Evolutionary conservation across 2,113 vertebrate genomes (phyloP).

Genomic region (Plecturocebus donacophilus): DNA sequence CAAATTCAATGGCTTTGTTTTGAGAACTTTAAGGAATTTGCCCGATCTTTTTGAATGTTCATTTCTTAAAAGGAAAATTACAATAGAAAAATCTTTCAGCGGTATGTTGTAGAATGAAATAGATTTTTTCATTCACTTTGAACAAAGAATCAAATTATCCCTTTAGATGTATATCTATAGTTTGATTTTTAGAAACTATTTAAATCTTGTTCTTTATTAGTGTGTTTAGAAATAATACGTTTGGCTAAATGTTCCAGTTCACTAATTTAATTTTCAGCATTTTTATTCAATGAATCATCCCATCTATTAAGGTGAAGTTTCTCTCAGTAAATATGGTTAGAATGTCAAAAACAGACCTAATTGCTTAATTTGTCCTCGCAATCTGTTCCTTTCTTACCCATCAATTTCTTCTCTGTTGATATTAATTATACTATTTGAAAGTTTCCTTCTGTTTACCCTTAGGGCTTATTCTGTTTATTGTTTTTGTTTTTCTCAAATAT

Average conservation of each 20-base stretch:
- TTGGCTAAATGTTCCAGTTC: background rate
- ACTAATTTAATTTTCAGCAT: background rate
- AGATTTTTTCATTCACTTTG: background rate
- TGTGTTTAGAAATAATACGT: background rate
- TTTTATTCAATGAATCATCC: background rate
- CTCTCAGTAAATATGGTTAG: background rate
- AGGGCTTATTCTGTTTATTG: conserved; percentile 1
- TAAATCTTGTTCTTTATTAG: background rate
- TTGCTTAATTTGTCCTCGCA: background rate
- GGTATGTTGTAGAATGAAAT: background rate
- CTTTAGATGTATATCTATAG: background rate
- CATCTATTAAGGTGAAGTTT: background rate
- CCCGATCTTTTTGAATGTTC: background rate
- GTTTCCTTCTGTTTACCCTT: conserved; percentile 47
- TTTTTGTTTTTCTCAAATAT: conserved; percentile 55
- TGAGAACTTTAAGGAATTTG: background rate
- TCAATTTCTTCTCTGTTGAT: conserved; percentile 9
- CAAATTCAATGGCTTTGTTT: background rate
- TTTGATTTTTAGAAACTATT: conserved; percentile 5
- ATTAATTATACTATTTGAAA: conserved; percentile 40
- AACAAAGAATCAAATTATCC: background rate
- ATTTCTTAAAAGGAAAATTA: conserved; percentile 1
- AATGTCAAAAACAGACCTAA: conserved; percentile 31
- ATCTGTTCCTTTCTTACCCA: conserved; percentile 10
- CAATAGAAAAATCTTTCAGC: background rate